phyloP scores from a whole-genome alignment of 1,140 invertebrate genomes.

The Bombyx mori region DNA sequence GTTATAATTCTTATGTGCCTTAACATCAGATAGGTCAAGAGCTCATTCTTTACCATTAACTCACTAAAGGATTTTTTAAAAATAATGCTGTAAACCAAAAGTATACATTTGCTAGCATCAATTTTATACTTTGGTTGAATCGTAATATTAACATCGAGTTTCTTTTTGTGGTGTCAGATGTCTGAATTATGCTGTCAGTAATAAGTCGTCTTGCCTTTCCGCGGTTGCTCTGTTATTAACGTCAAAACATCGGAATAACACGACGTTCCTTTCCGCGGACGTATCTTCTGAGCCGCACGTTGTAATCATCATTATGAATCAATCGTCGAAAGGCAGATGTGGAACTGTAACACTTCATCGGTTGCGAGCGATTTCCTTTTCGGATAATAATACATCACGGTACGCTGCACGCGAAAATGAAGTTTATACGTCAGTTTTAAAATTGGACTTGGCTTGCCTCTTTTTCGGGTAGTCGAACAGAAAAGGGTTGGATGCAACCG shows the following conservation, averaged over 20 bases:
- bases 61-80: too few relatives aligned
- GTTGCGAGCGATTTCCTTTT: constrained; percentile 17
- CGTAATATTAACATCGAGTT: too few relatives aligned
- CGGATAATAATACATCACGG: constrained; percentile 6
- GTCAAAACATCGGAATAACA: constrained; percentile 38
- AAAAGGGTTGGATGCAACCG: constrained; percentile 35
- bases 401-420: constrained; percentile 1
- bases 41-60: too few relatives aligned
- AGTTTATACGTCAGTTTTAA: neutral
- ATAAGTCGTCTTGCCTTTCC: constrained; percentile 37
- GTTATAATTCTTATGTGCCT: too few relatives aligned
- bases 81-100: too few relatives aligned
- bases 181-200: constrained; percentile 46
- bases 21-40: too few relatives aligned
- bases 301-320: constrained; percentile 57
- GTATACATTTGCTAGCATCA: too few relatives aligned
- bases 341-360: constrained; percentile 49
- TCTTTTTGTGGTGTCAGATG: constrained; percentile 16
- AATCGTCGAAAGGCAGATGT: constrained; percentile 59
- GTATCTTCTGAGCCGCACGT: constrained; percentile 40
- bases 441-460: constrained; percentile 4
- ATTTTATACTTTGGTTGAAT: too few relatives aligned
- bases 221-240: constrained; percentile 48
- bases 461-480: constrained; percentile 6
- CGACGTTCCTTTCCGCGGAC: constrained; percentile 34